Evolutionary conservation across 2,888 invertebrate species (phyloP).

Genomic region (Drosophila rellima): DNA sequence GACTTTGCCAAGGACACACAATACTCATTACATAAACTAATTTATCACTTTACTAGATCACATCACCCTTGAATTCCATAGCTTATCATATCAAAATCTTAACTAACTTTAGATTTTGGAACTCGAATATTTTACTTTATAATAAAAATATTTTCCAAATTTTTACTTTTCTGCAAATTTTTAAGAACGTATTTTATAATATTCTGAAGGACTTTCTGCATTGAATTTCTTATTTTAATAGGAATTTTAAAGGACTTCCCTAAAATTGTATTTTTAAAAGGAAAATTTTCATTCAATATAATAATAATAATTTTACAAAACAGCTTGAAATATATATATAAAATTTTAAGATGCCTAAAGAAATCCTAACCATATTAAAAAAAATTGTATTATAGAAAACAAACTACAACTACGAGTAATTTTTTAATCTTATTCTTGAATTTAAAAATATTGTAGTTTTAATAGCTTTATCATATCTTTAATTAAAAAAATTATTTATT

Average conservation of each 20-base stretch:
- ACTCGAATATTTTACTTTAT: background rate
- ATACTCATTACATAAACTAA: slow-evolving; percentile 7
- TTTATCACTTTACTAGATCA: background rate
- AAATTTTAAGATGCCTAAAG: background rate
- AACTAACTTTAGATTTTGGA: background rate
- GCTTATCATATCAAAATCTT: background rate
- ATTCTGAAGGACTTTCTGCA: background rate
- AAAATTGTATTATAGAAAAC: no score
- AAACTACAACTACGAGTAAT: no score
- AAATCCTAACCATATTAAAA: background rate
- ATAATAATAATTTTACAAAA: background rate
- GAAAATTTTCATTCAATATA: background rate
- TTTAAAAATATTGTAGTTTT: no score
- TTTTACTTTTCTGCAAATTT: background rate
- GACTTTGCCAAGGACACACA: slow-evolving; percentile 17
- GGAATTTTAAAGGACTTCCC: background rate
- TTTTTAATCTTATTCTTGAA: no score
- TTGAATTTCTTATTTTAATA: background rate
- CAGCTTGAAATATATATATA: background rate
- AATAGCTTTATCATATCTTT: no score
- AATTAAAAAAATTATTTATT: no score
- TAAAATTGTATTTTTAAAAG: background rate
- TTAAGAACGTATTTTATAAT: background rate
- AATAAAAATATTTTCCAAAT: background rate
- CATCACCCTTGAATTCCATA: background rate